Conservation (phyloP, 2,113 vertebrate genomes). For the Megaleporinus macrocephalus region DNA sequence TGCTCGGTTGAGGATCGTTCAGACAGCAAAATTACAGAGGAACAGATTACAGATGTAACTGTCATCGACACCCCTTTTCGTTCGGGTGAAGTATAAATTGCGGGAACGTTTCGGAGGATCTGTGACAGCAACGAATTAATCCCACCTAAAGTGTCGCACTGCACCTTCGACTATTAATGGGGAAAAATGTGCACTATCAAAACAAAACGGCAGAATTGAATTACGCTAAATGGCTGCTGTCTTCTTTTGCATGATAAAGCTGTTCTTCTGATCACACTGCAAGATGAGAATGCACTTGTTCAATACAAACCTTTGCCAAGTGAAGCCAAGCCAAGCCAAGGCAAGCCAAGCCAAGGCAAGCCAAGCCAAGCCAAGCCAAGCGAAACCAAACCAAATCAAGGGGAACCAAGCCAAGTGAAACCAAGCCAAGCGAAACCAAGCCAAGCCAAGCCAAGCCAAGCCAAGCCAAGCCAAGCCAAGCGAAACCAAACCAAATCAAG, state of each 20-base stretch:
- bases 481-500: too few species aligned
- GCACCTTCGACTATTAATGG: not conserved
- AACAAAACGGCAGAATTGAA: not conserved
- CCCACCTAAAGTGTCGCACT: not conserved
- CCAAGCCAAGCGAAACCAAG: too few species aligned
- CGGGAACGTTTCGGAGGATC: not conserved
- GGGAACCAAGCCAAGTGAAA: not conserved
- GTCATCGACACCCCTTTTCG: conserved; percentile 12
- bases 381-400: too few species aligned
- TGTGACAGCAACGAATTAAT: conserved; percentile 27
- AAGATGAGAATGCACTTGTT: too few species aligned
- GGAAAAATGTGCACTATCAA: not conserved
- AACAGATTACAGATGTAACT: conserved; percentile 40
- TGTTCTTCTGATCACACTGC: too few species aligned
- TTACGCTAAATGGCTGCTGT: not conserved
- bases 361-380: too few species aligned
- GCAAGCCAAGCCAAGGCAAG: not conserved
- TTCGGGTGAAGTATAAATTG: conserved; percentile 37
- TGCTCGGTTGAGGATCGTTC: conserved; percentile 24
- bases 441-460: not conserved
- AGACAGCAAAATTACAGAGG: conserved; percentile 37
- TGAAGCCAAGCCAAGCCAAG: too few species aligned
- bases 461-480: too few species aligned
- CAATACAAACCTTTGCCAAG: not conserved
- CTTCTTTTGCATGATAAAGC: not conserved